Conservation (phyloP, 2,113 vertebrate genomes). For the Dinomys branickii region DNA sequence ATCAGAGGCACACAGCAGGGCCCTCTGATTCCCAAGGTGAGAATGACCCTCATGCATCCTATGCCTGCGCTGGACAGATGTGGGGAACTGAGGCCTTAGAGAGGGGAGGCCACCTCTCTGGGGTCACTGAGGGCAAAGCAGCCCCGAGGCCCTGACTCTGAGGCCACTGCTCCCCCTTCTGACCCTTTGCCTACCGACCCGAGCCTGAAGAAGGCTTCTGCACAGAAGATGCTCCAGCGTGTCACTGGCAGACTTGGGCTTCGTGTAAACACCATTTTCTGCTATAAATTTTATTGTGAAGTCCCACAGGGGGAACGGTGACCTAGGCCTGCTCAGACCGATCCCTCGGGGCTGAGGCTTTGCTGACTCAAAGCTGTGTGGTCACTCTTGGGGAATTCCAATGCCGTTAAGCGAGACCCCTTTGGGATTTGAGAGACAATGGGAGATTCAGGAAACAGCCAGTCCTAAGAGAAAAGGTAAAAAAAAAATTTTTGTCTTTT, state of each 20-base stretch:
- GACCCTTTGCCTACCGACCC: not conserved
- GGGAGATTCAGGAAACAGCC: not conserved
- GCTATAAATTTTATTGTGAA: not conserved
- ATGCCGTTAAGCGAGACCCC: not conserved
- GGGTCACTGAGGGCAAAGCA: too few species aligned
- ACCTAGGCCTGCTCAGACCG: not conserved
- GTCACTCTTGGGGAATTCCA: not conserved
- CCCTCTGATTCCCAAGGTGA: not conserved
- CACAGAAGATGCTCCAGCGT: not conserved
- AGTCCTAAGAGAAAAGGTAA: too few species aligned
- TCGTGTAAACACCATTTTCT: not conserved
- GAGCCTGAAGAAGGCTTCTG: too few species aligned
- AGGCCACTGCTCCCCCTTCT: not conserved
- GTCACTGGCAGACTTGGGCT: not conserved
- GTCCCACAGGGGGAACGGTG: not conserved
- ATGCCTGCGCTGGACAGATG: not conserved
- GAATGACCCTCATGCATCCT: not conserved
- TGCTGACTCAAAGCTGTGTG: not conserved
- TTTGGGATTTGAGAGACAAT: not conserved
- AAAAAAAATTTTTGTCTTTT: too few species aligned
- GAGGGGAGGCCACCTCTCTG: not conserved
- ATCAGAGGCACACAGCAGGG: not conserved
- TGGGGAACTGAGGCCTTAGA: not conserved
- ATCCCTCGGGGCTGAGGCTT: not conserved
- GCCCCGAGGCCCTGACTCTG: not conserved